Conservation (phyloP, 2,113 vertebrate genomes). For the Xenus cinereus region DNA sequence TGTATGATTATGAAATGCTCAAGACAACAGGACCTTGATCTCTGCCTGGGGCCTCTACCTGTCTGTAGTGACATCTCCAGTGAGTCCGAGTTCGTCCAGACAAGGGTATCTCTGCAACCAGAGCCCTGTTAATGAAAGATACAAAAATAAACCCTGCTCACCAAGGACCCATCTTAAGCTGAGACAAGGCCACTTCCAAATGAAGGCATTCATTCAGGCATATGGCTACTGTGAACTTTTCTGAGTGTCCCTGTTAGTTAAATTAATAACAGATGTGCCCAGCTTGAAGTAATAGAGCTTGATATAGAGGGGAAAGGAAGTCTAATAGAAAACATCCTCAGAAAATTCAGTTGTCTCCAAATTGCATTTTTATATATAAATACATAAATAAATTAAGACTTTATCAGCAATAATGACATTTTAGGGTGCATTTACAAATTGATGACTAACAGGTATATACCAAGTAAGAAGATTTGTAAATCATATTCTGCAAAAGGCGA, state of each 20-base stretch:
- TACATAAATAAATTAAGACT: neutral
- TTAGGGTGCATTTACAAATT: neutral
- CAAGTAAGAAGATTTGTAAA: neutral
- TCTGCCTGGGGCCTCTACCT: slow-evolving; percentile 6
- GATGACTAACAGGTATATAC: neutral
- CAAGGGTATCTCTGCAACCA: neutral
- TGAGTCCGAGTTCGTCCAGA: neutral
- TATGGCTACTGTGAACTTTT: neutral
- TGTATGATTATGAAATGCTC: neutral
- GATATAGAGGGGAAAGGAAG: neutral
- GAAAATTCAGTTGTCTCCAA: neutral
- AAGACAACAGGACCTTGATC: neutral
- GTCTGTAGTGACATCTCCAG: neutral
- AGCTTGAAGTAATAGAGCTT: neutral
- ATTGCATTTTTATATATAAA: neutral
- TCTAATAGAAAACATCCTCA: neutral
- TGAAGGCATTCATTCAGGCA: neutral
- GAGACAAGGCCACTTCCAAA: neutral
- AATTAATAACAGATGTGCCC: neutral
- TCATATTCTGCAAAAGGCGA: neutral
- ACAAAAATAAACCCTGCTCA: neutral
- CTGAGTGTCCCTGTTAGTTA: neutral
- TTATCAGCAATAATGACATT: neutral
- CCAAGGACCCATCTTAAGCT: neutral
- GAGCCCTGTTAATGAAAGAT: neutral